Base-by-base conservation (phyloP, 2,888 invertebrate genomes). In the Mythimna impura region DNA sequence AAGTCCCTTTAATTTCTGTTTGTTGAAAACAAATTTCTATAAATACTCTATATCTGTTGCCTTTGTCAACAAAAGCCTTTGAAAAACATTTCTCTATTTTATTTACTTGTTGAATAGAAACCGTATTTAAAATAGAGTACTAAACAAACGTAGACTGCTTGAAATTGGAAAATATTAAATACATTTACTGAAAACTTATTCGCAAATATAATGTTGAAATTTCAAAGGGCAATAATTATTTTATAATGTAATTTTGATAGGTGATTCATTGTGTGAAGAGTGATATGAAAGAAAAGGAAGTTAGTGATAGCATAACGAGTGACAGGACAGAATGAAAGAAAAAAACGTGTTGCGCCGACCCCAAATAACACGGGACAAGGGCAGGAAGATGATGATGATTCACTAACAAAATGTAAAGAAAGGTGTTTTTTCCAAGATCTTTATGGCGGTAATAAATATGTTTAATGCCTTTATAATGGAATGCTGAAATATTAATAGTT, bases 401-500 rank as follows among this genome's bases (percentile, higher is more conserved):
- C 20, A 40, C 12, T 12, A 54, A 25, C 25, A 72, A 62, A 40
- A 71, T 50, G 25, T 30, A 74, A 62, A 17, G 25, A 72, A 77
- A 72, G 61, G 76, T 69, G n/a, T 61, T 66, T 79, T 47, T 47
- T 47, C 47, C 17, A 47, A 47, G 17, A 47, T 47, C 79, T 88
- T 89, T 89, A 89, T 86, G 84, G 69, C 62, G 66, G 84, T 62
- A 72, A 85, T 90, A 88, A 90, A 89, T 36, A 66, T 72, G 47
- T 81, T 83, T 86, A 86, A 89, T 86, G 84, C 76, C 70, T 78
- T 80, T 78, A 77, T 80, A 81, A 82, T 80, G 75, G 82, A 86
- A 80, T 73, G 67, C 43, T 71, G 72, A 76, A 67, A 63, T 78
- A 72, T 82, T 82, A 66, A 84, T 75, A 76, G 68, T 58, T 62